Evolutionary conservation across 2,888 invertebrate species (phyloP).

Genomic region (Portevinia maculata): DNA sequence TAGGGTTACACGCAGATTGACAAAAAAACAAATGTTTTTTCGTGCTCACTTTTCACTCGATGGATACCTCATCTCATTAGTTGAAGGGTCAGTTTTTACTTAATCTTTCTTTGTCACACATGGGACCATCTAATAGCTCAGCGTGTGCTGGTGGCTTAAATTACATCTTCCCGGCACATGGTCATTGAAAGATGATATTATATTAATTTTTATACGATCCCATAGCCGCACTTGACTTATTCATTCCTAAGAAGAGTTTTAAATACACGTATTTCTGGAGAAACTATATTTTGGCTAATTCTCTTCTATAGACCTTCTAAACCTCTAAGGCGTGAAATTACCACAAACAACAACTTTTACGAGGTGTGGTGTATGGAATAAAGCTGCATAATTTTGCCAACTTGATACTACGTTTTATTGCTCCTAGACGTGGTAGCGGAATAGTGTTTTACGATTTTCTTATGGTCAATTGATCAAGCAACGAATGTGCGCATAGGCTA

Average conservation of each 20-base stretch:
- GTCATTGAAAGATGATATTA: constrained; percentile 58
- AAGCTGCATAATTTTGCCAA: constrained; percentile 18
- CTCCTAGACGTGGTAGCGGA: constrained; percentile 15
- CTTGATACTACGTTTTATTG: constrained; percentile 37
- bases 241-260: constrained; percentile 28
- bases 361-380: constrained; percentile 50
- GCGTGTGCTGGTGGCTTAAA: constrained; percentile 45
- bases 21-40: background rate
- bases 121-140: constrained; percentile 34
- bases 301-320: constrained; percentile 31
- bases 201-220: constrained; percentile 17
- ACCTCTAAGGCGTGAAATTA: constrained; percentile 52
- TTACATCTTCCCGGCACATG: constrained; percentile 58
- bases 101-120: constrained; percentile 31
- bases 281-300: background rate
- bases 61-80: constrained; percentile 21
- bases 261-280: constrained; percentile 1
- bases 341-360: constrained; percentile 35
- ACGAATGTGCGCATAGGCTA: background rate
- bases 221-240: constrained; percentile 41
- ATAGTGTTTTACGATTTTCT: constrained; percentile 12
- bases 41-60: constrained; percentile 2
- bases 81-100: constrained; percentile 31
- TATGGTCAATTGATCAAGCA: constrained; percentile 66
- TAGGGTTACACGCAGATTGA: constrained; percentile 22